A percentile compares a stretch with the other conserved stretches of the same genome.
Evolutionary conservation across 2,797 vertebrate species (phyloP).

Genomic region (Petrocephalus schoutedeni): DNA sequence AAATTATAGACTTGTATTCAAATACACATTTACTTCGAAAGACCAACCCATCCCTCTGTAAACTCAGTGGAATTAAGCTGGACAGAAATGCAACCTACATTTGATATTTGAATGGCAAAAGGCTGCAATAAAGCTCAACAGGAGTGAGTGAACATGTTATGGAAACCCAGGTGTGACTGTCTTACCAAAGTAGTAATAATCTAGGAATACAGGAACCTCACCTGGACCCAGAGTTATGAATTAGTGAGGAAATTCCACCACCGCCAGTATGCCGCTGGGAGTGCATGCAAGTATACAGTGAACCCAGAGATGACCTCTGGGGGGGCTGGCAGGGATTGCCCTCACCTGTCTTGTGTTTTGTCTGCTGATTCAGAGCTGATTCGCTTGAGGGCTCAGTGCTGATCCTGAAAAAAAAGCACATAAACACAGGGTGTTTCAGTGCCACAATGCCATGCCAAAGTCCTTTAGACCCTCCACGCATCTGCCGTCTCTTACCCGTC

Average conservation of each 20-base stretch:
- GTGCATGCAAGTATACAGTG: neutral
- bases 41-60: neutral
- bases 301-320: neutral
- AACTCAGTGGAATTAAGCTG: neutral
- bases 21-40: neutral
- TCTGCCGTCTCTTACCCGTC: conserved; percentile 26
- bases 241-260: neutral
- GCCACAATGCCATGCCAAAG: neutral
- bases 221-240: neutral
- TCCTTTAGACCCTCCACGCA: conserved; percentile 19
- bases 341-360: conserved; percentile 51
- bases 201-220: neutral
- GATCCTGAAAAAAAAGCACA: conserved; percentile 42
- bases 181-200: neutral
- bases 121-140: neutral
- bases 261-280: neutral
- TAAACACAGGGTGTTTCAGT: neutral
- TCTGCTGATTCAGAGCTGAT: conserved; percentile 48
- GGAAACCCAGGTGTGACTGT: neutral
- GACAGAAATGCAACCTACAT: neutral
- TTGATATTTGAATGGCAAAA: neutral
- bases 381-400: conserved; percentile 21
- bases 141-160: neutral
- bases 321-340: neutral
- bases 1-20: neutral